Base-by-base conservation (phyloP, 2,113 vertebrate genomes). In the Urocynchramus pylzowi region DNA sequence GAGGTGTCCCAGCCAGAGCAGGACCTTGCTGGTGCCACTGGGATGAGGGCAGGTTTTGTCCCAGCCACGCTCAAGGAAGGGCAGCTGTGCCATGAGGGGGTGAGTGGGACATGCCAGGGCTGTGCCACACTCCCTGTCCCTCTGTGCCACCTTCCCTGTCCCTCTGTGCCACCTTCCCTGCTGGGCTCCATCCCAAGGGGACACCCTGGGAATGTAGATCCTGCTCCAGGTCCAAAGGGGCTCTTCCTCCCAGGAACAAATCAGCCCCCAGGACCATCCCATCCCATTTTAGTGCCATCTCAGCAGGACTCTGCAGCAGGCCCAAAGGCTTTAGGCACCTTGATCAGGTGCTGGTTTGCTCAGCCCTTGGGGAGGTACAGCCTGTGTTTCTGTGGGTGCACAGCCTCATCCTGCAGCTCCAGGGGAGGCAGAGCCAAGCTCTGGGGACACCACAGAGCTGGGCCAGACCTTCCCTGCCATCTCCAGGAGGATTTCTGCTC, bases 21-120 rank as follows among this genome's bases (percentile, higher is more conserved):
- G 74, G 57, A 60, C 18, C 41, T 16, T 0, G 2, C 9, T 19
- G 49, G 23, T 54, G 27, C 31, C 0, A 0, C 11, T n/a, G 2
- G 26, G 33, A 7, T 44, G 37, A 31, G 52, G 35, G 18, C 59
- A 37, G 80, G 30, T 13, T 67, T 49, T 59, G 47, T 11, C 37
- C 27, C 5, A 5, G 11, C 8, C 27, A 2, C 0, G 1, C 3
- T 2, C 28, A 13, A 47, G 54, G 67, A 71, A 42, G 33, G 70
- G 67, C 78, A 74, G 52, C 45, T 13, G 60, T 19, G 44, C 61
- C 68, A 7, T 0, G 15, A 11, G 60, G 60, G 53, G 68, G 18
- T 3, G 39, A 45, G 52, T 0, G 14, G 61, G 39, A 50, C 1
- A 1, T 22, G 67, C 47, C 6, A 11, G 63, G 31, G 60, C 70